phyloP scores from a whole-genome alignment of 2,797 vertebrate genomes.

The Chanos chanos region DNA sequence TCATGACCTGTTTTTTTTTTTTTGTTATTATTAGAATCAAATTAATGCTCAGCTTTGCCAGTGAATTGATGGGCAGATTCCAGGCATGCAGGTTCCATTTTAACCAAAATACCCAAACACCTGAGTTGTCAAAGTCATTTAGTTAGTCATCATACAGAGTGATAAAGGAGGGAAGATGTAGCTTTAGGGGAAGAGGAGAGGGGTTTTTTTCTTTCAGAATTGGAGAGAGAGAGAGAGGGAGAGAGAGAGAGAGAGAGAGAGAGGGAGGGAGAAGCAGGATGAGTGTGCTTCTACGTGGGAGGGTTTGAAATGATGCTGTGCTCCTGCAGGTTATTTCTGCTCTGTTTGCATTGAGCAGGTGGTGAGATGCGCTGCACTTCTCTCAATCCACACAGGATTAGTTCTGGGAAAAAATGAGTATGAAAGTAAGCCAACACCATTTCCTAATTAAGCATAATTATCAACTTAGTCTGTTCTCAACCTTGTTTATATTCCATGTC shows the following conservation, averaged over 20 bases:
- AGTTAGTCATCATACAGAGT: not conserved
- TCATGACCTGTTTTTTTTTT: not conserved
- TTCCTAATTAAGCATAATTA: not conserved
- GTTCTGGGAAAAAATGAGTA: not conserved
- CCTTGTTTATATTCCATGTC: too few species aligned
- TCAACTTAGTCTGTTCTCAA: not conserved
- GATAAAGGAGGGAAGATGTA: not conserved
- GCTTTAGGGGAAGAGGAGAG: not conserved
- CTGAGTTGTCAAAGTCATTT: not conserved
- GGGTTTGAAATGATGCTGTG: too few species aligned
- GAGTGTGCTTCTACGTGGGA: too few species aligned
- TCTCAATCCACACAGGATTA: not conserved
- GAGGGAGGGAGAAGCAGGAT: too few species aligned
- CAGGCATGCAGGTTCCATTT: not conserved
- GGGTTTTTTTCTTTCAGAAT: too few species aligned
- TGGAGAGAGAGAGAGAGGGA: too few species aligned
- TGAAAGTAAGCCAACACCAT: not conserved
- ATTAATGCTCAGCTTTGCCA: not conserved
- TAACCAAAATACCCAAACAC: not conserved
- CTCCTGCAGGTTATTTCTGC: too few species aligned
- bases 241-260: too few species aligned
- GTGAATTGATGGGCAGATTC: not conserved
- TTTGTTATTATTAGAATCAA: slow-evolving; percentile 9
- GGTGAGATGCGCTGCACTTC: not conserved
- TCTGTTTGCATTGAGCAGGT: too few species aligned